These are phyloP conservation scores for Acheta domesticus DNA, from an alignment of 2,888 invertebrate genomes.

Conservation along the genomic window DNA sequence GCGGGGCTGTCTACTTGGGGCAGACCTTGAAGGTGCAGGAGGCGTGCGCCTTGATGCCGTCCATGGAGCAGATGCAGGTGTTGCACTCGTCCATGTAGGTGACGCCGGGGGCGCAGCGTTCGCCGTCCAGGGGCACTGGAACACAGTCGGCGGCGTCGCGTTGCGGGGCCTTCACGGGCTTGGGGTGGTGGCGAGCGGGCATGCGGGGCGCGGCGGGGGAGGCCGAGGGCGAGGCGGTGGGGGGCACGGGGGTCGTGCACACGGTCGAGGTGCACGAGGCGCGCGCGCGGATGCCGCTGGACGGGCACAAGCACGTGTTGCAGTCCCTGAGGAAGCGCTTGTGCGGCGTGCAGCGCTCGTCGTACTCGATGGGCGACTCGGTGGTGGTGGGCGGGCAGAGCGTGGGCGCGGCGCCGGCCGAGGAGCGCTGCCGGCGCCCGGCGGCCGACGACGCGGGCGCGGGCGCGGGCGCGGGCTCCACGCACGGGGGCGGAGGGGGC, in stretches of 20 bases:
- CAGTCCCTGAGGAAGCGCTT: too few relatives aligned
- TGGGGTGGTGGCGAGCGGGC: neutral
- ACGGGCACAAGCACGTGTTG: too few relatives aligned
- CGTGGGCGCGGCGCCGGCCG: neutral
- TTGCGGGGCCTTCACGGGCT: neutral
- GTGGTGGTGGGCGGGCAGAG: too few relatives aligned
- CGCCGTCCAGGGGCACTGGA: constrained; percentile 25
- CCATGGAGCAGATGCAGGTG: constrained; percentile 29
- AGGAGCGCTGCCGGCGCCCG: neutral
- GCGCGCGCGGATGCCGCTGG: too few relatives aligned
- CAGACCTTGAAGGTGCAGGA: constrained; percentile 29
- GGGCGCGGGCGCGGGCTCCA: neutral
- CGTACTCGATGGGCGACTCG: too few relatives aligned
- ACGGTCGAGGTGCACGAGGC: too few relatives aligned
- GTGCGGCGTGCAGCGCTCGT: too few relatives aligned
- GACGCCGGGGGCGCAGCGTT: constrained; percentile 28
- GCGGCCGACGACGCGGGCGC: neutral
- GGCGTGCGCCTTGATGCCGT: constrained; percentile 31
- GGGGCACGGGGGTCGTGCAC: too few relatives aligned
- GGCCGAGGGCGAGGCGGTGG: too few relatives aligned
- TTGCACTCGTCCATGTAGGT: constrained; percentile 29
- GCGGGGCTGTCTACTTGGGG: constrained; percentile 21
- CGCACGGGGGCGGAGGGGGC: neutral
- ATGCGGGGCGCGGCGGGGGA: too few relatives aligned
- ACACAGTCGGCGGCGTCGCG: neutral